Evolutionary conservation across 2,113 vertebrate species (phyloP), one percentile per base, ranked within the genome.

Genomic region (Archilochus colubris): DNA sequence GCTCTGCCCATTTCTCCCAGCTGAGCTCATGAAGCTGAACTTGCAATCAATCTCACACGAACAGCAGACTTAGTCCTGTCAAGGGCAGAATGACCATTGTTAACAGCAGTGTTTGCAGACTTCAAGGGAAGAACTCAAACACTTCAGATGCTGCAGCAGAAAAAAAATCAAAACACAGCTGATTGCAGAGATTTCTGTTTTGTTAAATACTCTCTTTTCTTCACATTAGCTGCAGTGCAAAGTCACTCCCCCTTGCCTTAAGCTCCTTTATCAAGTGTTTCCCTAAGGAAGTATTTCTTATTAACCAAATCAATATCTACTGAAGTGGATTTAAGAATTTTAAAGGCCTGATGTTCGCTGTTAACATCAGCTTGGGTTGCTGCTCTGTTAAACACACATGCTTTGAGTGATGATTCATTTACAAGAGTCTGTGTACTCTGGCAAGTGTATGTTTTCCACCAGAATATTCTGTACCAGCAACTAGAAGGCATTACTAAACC

Each of bases 251-350:
- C 23, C 68, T 46, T 55, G 48, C 48, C 86, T 91, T 91, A 69
- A 88, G 88, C 31, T 82, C 57, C 75, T 78, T 90, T 84, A 68
- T 68, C 38, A 86, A 90, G 61, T 50, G 44, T 48, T 92, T 91
- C 86, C 90, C 88, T 64, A 64, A 53, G 86, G 91, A 92, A 82
- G 53, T 48, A 75, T 54, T 86, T 89, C 62, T 89, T 64, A 81
- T 89, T 89, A 92, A 15, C 33, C 50, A 78, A 72, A 94, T 95
- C 96, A 92, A 96, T 91, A 95, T 25, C 62, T 70, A 93, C 44
- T 79, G 58, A 95, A 94, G 91, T 91, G 69, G 77, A 84, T 84
- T 95, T 84, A 89, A 92, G 86, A 84, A 50, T 50, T 73, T 82
- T 86, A 93, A 92, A 91, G 73, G 40, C 50, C 64, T 44, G 51